Evolutionary conservation across 2,113 vertebrate species (phyloP).

Genomic region (Oceanodroma tethys): DNA sequence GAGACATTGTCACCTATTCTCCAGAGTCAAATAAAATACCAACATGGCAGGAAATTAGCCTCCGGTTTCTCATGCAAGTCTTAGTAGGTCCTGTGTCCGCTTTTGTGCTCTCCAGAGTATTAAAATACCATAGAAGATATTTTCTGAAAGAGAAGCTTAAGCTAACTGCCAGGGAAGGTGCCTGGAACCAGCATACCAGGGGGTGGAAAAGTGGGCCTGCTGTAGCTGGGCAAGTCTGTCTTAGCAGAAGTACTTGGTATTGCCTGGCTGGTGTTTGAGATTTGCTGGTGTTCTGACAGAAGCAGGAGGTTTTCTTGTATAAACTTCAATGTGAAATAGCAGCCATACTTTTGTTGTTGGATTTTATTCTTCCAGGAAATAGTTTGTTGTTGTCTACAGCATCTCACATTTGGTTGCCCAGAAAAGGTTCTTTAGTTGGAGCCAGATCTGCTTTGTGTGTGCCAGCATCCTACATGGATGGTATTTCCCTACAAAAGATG

Average conservation of each 20-base stretch:
- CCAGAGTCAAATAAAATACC: not conserved
- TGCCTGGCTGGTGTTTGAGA: not conserved
- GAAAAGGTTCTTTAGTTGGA: not conserved
- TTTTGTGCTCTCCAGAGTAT: not conserved
- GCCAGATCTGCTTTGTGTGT: not conserved
- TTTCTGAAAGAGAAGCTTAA: not conserved
- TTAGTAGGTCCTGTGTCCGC: not conserved
- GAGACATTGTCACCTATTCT: not conserved
- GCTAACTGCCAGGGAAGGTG: not conserved
- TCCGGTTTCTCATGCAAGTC: not conserved
- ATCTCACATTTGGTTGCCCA: not conserved
- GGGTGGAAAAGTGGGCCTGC: not conserved
- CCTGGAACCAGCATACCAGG: not conserved
- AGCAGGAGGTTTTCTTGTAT: not conserved
- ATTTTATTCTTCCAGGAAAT: not conserved
- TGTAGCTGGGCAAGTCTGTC: not conserved
- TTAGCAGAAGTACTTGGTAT: not conserved
- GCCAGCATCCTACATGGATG: not conserved
- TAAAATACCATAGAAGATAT: not conserved
- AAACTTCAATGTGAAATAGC: rapidly evolving
- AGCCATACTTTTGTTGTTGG: not conserved
- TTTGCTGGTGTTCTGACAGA: not conserved
- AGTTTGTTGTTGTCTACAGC: not conserved
- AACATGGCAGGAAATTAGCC: not conserved
- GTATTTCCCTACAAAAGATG: rapidly evolving